Conservation (phyloP, 2,888 invertebrate genomes). For the Parnassius mnemosyne region DNA sequence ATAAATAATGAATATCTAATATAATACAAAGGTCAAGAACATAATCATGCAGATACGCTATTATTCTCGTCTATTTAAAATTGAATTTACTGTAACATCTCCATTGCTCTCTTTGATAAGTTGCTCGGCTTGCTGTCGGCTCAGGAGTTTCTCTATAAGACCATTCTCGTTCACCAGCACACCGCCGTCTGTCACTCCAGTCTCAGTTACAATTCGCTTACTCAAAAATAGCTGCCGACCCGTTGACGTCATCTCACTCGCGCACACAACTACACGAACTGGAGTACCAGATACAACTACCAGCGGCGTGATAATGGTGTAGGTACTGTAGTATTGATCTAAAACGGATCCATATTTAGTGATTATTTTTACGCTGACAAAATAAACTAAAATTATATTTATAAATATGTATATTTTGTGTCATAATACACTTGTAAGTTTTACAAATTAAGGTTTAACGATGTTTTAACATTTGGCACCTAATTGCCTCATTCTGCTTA, state of each 20-base stretch:
- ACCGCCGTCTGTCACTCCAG: constrained; percentile 78
- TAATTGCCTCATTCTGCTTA: too few relatives aligned
- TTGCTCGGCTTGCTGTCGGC: constrained; percentile 66
- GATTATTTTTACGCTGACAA: constrained; percentile 7
- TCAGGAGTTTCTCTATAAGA: constrained; percentile 77
- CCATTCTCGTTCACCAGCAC: constrained; percentile 81
- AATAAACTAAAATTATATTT: too few relatives aligned
- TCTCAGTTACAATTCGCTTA: constrained; percentile 74
- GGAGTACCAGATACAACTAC: constrained; percentile 37
- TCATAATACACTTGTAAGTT: too few relatives aligned
- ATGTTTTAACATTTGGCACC: too few relatives aligned
- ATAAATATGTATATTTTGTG: too few relatives aligned
- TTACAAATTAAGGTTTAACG: too few relatives aligned
- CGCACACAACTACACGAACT: constrained; percentile 39
- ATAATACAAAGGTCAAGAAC: too few relatives aligned
- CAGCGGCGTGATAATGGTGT: constrained; percentile 24
- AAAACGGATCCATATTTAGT: constrained; percentile 3
- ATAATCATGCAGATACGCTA: too few relatives aligned
- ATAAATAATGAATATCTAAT: too few relatives aligned
- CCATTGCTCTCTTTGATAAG: constrained; percentile 66
- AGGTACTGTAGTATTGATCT: constrained; percentile 18
- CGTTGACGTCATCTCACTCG: constrained; percentile 46
- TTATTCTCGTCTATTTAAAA: not conserved
- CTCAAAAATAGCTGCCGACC: constrained; percentile 68
- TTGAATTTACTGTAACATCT: constrained; percentile 72